These are phyloP conservation scores for Germaria angustata DNA, from an alignment of 2,888 invertebrate species.

Conservation along the genomic window DNA sequence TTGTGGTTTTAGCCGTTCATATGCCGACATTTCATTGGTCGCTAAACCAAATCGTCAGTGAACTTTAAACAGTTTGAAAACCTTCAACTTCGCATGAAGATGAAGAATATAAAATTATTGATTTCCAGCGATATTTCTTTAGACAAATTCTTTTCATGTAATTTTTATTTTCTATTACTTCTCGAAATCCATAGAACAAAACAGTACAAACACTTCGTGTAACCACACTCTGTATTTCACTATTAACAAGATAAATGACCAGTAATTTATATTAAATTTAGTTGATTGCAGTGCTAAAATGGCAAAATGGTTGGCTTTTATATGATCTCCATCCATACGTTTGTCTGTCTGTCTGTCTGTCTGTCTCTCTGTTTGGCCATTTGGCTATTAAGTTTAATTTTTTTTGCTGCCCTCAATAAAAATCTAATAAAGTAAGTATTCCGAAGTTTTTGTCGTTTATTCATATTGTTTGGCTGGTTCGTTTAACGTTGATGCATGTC, in stretches of 20 bases:
- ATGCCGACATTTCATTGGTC: too few species aligned
- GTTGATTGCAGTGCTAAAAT: conserved; percentile 13
- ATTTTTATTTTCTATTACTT: too few species aligned
- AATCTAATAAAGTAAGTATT: conserved; percentile 70
- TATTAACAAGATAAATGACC: conserved; percentile 46
- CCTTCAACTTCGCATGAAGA: too few species aligned
- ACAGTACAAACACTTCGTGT: not conserved
- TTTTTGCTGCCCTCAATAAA: conserved; percentile 75
- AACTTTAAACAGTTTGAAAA: too few species aligned
- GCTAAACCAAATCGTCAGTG: too few species aligned
- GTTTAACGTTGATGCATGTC: conserved; percentile 63
- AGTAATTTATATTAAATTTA: conserved; percentile 48
- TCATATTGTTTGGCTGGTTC: conserved; percentile 8
- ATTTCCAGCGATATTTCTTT: too few species aligned
- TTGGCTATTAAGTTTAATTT: not conserved
- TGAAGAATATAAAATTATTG: too few species aligned
- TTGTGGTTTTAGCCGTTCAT: too few species aligned
- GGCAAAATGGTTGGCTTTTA: conserved; percentile 40
- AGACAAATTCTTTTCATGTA: too few species aligned
- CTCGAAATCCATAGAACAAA: too few species aligned
- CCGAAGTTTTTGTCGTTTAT: conserved; percentile 52
- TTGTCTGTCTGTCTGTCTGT: not conserved
- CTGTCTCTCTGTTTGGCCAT: not conserved
- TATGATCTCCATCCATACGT: too few species aligned
- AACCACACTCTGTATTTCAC: not conserved